Evolutionary conservation across 2,797 vertebrate species (phyloP), one percentile per base, ranked within the genome.

Genomic region (Mormyrus hasselquistii): DNA sequence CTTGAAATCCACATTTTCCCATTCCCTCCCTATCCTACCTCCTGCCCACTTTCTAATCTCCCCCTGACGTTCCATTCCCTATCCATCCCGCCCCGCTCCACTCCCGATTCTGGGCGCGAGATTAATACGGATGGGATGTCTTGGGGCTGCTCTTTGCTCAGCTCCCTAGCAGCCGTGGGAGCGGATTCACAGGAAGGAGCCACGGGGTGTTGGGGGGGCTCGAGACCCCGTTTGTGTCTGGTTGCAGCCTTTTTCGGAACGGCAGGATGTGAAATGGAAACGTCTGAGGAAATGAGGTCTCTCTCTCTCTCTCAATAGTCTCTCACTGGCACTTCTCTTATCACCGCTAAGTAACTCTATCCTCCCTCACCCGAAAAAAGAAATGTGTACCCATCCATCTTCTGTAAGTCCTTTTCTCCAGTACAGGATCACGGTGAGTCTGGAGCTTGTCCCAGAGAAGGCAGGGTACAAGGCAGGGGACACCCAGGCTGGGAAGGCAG

Each of bases 41-140:
- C 73, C 41, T 9, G 73, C 73, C 38, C 87, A 41, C 69, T 89
- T 89, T 73, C 79, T 84, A 88, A 86, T 86, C 83, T 86, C 83
- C 44, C 3, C 9, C 47, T 52, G 83, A 52, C 2, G 47, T 34
- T n/a, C 7, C 73, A n/a, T 79, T 7, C 44, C 49, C 29, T 38
- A 73, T 73, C 65, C 65, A 16, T 38, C 65, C 65, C 73, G 7
- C 38, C 41, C 16, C 14, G n/a, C 73, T 47, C 34, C 16, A 47
- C 2, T 6, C n/a, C 22, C 12, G 50, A 53, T 86, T 25, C 22
- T 25, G 83, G 83, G 83, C 25, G 10, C 22, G 4, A 25, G 83
- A 86, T 55, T 86, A 29, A 55, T 53, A 12, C 47, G 50, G 14
- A 53, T 10, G 50, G 50, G 83, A 86, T 53, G 83, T 86, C 50